Percentiles rank a stretch among this genome's conserved stretches.
Evolutionary conservation across 2,888 invertebrate species (phyloP).

Genomic region (Ariolimax columbianus): DNA sequence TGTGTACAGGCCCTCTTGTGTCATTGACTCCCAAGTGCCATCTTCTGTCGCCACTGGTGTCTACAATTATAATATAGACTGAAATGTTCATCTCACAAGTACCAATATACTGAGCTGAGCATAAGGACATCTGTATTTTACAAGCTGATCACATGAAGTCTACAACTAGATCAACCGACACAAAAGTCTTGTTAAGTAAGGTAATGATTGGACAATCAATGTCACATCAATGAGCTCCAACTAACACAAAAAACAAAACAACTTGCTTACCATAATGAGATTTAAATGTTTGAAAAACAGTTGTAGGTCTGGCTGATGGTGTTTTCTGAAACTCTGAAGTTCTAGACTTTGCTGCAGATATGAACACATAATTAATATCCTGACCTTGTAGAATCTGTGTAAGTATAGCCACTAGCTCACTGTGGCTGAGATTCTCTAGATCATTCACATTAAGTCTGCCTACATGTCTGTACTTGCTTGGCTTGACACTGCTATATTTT

Average conservation of each 20-base stretch:
- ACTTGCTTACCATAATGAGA: not conserved
- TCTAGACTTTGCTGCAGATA: not conserved
- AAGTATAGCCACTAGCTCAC: conserved; percentile 19
- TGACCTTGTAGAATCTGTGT: conserved; percentile 1
- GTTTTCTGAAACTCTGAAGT: not conserved
- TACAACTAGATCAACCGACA: too few species aligned
- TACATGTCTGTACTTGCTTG: not conserved
- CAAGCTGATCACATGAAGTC: too few species aligned
- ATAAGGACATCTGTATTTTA: too few species aligned
- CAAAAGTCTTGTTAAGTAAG: too few species aligned
- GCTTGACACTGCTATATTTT: not conserved
- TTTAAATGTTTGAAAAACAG: not conserved
- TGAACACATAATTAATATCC: not conserved
- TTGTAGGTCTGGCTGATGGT: not conserved
- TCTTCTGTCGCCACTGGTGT: too few species aligned
- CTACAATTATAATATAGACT: too few species aligned
- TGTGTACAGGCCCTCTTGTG: too few species aligned
- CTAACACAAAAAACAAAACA: not conserved
- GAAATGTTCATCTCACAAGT: too few species aligned
- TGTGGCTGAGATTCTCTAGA: conserved; percentile 13
- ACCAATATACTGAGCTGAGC: too few species aligned
- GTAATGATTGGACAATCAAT: too few species aligned
- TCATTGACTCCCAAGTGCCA: too few species aligned
- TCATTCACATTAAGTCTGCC: not conserved
- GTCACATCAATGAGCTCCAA: not conserved